Conservation (phyloP, 2,113 vertebrate genomes). For the Bucco capensis region DNA sequence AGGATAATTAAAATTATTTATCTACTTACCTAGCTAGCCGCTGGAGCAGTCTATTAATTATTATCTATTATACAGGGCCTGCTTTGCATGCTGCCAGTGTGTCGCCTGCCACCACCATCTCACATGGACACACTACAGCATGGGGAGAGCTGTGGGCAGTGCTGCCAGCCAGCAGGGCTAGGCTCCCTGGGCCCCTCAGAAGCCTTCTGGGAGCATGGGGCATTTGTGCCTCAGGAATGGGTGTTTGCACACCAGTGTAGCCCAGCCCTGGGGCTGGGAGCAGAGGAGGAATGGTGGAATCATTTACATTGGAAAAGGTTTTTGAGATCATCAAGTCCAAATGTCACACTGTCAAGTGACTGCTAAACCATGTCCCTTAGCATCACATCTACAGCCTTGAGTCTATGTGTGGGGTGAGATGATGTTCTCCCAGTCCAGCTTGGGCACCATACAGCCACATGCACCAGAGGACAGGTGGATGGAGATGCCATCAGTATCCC, state of each 20-base stretch:
- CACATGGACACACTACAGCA: not conserved
- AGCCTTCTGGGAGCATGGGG: not conserved
- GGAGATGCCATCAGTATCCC: not conserved
- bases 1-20: slow-evolving; percentile 81
- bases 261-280: not conserved
- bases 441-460: not conserved
- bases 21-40: slow-evolving; percentile 74
- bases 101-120: not conserved
- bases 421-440: fast-evolving
- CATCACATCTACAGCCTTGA: not conserved
- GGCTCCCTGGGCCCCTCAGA: fast-evolving
- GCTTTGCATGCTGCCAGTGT: slow-evolving; percentile 61
- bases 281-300: not conserved
- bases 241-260: not conserved
- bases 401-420: fast-evolving
- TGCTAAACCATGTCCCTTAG: not conserved
- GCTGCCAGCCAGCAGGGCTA: fast-evolving
- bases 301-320: not conserved
- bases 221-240: fast-evolving
- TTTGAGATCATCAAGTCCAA: not conserved
- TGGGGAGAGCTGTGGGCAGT: fast-evolving
- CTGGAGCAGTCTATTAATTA: slow-evolving; percentile 76
- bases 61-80: slow-evolving; percentile 67
- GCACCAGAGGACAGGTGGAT: fast-evolving
- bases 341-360: not conserved